Base-by-base conservation (phyloP, 2,113 vertebrate genomes). In the Spea multiplicata region DNA sequence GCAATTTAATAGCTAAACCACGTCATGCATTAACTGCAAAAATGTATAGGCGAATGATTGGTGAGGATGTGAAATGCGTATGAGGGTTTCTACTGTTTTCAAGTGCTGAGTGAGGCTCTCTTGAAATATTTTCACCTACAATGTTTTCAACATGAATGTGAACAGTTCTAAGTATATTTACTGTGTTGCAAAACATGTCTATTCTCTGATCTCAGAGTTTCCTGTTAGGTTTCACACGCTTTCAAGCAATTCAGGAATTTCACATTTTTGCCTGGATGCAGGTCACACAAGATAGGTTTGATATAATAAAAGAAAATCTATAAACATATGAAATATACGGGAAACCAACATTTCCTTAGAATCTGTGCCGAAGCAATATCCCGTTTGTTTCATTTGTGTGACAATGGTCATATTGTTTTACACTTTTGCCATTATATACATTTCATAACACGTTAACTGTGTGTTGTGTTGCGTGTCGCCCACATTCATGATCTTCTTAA, bases 191-290 rank as follows among this genome's bases (percentile, higher is more conserved):
- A 68, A 76, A 70, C 45, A 49, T 68, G 66, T 44, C 9, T 14
- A 10, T 68, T 49, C 53, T 48, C 46, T 12, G 55, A 52, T 67
- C 45, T 14, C 53, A 76, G 17, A 4, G 14, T 69, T 76, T 69
- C 75, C 75, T 69, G 75, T 59, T 76, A 76, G 17, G 47, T 68
- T 57, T 30, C 10, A 76, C 46, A 76, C 44, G 75, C 45, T 61
- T 76, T 69, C 75, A 76, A 61, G 53, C 74, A 69, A 61, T 48
- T 61, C 53, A 16, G 49, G 14, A 75, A 6, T 70, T 59, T 14
- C 17, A 69, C 46, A 30, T 5, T 3, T n/a, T 30, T 17, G 4
- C 61, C 17, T 76, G 44, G 55, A 76, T 49, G 53, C 13, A 14
- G 44, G 75, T 66, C 8, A 0, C n/a, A 44, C 64, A 47, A 13